These are phyloP conservation scores for Scaptomyza tumidula DNA, from an alignment of 2,888 invertebrate species.

Conservation along the genomic window DNA sequence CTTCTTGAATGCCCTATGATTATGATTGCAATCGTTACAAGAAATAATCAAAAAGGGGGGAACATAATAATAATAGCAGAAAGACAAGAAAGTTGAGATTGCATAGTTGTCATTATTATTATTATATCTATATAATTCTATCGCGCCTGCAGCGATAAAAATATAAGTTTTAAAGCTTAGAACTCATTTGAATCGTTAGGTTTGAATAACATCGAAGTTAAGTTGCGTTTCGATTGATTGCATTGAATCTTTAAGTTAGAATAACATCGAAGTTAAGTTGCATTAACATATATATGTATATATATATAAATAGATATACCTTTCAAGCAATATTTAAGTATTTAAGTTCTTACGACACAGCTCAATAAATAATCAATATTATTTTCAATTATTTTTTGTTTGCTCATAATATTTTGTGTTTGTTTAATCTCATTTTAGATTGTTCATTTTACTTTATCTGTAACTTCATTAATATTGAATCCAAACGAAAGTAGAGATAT, in stretches of 20 bases:
- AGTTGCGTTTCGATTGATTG: too few relatives aligned
- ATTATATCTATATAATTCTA: too few relatives aligned
- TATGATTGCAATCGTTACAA: slow-evolving; percentile 10
- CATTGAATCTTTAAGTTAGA: too few relatives aligned
- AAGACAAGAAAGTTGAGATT: too few relatives aligned
- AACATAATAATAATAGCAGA: slow-evolving; percentile 26
- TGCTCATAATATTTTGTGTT: slow-evolving; percentile 1
- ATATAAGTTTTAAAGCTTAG: too few relatives aligned
- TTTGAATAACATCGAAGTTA: too few relatives aligned
- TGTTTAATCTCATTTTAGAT: slow-evolving; percentile 11
- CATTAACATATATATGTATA: too few relatives aligned
- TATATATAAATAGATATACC: too few relatives aligned
- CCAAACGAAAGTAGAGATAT: too few relatives aligned
- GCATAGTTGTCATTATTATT: not conserved
- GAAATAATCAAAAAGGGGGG: not conserved
- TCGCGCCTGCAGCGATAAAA: too few relatives aligned
- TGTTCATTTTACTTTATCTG: slow-evolving; percentile 21
- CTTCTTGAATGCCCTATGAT: slow-evolving; percentile 15
- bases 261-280: too few relatives aligned
- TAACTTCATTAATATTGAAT: slow-evolving; percentile 9
- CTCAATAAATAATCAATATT: not conserved
- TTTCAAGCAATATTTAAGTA: not conserved
- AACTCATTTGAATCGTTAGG: too few relatives aligned
- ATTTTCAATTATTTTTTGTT: slow-evolving; percentile 4
- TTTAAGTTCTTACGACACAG: not conserved